These are phyloP conservation scores for Pangasianodon hypophthalmus DNA, from an alignment of 2,113 vertebrate genomes.

Conservation along the genomic window DNA sequence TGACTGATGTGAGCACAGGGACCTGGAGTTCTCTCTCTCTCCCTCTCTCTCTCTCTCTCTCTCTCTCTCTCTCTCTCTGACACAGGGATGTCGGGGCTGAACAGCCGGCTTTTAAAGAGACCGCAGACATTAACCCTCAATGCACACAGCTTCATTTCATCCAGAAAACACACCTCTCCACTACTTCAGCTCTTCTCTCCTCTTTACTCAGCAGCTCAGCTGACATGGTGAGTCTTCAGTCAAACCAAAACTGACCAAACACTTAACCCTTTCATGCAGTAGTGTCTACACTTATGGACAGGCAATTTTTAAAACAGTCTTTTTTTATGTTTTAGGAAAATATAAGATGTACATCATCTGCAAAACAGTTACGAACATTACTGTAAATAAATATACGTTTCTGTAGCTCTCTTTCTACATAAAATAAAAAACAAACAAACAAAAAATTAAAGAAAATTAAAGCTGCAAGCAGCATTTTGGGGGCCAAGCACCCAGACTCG, in stretches of 20 bases:
- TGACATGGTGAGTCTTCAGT: not conserved
- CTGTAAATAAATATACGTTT: not conserved
- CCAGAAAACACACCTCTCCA: not conserved
- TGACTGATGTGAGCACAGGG: not conserved
- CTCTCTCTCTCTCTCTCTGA: not conserved
- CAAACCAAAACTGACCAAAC: not conserved
- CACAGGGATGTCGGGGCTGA: constrained; percentile 56
- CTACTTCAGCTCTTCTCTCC: not conserved
- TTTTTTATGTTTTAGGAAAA: too few relatives aligned
- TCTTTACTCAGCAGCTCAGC: not conserved
- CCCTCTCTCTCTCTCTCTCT: not conserved
- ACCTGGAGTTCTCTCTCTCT: not conserved
- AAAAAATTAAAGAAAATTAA: too few relatives aligned
- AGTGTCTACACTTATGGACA: not conserved
- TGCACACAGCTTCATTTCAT: not conserved
- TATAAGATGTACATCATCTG: not conserved
- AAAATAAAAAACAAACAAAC: not conserved
- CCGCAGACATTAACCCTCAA: constrained; percentile 49
- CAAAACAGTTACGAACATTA: not conserved
- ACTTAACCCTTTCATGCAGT: not conserved
- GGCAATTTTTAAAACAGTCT: too few relatives aligned
- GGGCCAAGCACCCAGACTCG: too few relatives aligned
- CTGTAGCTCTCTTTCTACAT: not conserved
- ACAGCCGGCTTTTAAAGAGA: constrained; percentile 72
- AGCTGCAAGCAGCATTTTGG: too few relatives aligned